Evolutionary conservation across 2,113 vertebrate genomes (phyloP).

Genomic region (Tyrannus savana): DNA sequence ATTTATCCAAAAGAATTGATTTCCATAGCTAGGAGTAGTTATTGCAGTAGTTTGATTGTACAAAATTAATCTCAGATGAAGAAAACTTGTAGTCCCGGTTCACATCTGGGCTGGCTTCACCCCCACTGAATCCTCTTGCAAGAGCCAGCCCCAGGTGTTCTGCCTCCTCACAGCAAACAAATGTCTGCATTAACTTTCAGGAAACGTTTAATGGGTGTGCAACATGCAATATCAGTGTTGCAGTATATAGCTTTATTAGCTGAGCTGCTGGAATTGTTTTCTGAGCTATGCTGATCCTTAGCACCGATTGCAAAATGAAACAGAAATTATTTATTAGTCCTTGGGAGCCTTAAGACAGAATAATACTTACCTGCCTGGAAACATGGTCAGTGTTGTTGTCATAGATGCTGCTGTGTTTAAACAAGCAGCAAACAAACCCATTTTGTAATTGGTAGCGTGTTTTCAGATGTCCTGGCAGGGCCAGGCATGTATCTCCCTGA

Average conservation of each 20-base stretch:
- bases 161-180: slow-evolving; percentile 12
- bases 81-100: neutral
- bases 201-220: neutral
- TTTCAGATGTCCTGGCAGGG: neutral
- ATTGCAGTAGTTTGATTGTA: neutral
- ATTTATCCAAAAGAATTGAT: neutral
- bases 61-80: neutral
- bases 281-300: slow-evolving; percentile 3
- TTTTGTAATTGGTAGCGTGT: neutral
- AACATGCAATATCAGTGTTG: neutral
- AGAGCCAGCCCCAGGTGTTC: slow-evolving; percentile 2
- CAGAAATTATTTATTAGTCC: slow-evolving; percentile 26
- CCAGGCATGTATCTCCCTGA: accelerated
- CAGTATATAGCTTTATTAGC: slow-evolving; percentile 7
- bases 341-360: neutral
- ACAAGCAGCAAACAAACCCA: neutral
- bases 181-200: slow-evolving; percentile 1
- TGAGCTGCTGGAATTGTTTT: slow-evolving; percentile 28
- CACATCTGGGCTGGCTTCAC: neutral
- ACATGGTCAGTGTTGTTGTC: neutral
- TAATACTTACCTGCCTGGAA: neutral
- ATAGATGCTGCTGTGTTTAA: neutral
- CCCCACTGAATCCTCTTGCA: neutral
- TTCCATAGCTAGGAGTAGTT: neutral
- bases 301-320: neutral